Percentiles rank a stretch among this genome's conserved stretches.
These are phyloP conservation scores for Siniperca obscura DNA, from an alignment of 2,797 vertebrate genomes.

Conservation along the genomic window DNA sequence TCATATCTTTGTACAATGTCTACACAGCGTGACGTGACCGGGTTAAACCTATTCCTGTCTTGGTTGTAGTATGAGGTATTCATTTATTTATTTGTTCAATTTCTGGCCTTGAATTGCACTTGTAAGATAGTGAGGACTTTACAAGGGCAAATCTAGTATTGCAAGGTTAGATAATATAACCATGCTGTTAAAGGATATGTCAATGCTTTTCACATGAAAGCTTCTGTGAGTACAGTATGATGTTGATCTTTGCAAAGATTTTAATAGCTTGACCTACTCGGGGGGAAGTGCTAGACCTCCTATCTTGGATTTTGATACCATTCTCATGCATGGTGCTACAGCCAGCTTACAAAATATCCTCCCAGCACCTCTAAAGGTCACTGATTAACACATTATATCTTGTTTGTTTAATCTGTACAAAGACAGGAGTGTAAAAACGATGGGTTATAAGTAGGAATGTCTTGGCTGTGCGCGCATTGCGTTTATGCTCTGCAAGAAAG, in stretches of 20 bases:
- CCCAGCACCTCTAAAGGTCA: neutral
- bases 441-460: neutral
- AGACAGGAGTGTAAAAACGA: neutral
- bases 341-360: neutral
- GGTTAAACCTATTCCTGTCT: slow-evolving; percentile 50
- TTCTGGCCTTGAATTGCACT: slow-evolving; percentile 28
- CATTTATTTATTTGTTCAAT: slow-evolving; percentile 38
- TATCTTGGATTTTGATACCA: slow-evolving; percentile 15
- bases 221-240: neutral
- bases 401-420: neutral
- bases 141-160: neutral
- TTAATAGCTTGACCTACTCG: slow-evolving; percentile 19
- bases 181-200: slow-evolving; percentile 6
- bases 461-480: neutral
- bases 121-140: slow-evolving; percentile 21
- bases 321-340: neutral
- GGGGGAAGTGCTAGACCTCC: neutral
- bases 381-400: too few relatives aligned
- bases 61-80: slow-evolving; percentile 29
- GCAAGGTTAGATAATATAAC: neutral
- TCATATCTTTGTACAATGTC: slow-evolving; percentile 61
- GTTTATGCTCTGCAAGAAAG: neutral
- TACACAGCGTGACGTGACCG: slow-evolving; percentile 55
- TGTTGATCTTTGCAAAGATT: neutral
- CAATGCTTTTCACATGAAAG: slow-evolving; percentile 5